These are phyloP conservation scores for Eudemis profundana DNA, from an alignment of 2,888 invertebrate genomes.

Conservation along the genomic window DNA sequence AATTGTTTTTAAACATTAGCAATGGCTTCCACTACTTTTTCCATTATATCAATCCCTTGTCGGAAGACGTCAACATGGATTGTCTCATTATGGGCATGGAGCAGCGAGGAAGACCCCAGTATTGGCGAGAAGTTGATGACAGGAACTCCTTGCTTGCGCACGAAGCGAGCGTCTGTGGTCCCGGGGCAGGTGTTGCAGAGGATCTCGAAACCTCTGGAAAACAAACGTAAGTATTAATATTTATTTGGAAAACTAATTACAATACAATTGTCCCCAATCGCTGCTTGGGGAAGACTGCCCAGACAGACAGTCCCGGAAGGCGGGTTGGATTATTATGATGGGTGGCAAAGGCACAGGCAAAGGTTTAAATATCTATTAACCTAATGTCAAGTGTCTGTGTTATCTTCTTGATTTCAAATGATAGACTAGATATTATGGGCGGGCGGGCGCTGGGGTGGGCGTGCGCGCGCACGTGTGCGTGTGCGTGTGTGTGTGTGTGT, in stretches of 20 bases:
- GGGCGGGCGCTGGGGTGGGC: too few relatives aligned
- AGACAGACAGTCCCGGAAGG: too few relatives aligned
- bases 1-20: slow-evolving; percentile 76
- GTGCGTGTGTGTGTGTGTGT: too few relatives aligned
- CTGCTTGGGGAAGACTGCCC: too few relatives aligned
- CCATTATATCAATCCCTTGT: slow-evolving; percentile 90
- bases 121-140: slow-evolving; percentile 94
- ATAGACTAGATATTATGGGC: too few relatives aligned
- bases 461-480: too few relatives aligned
- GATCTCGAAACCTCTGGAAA: slow-evolving; percentile 61
- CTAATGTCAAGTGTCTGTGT: too few relatives aligned
- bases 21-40: slow-evolving; percentile 86
- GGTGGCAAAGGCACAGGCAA: too few relatives aligned
- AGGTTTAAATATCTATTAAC: too few relatives aligned
- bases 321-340: too few relatives aligned
- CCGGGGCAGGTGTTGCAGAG: slow-evolving; percentile 90
- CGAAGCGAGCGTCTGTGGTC: slow-evolving; percentile 93
- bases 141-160: slow-evolving; percentile 90
- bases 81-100: slow-evolving; percentile 94
- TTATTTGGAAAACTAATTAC: too few relatives aligned
- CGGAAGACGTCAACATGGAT: slow-evolving; percentile 90
- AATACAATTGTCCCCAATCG: background rate
- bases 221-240: slow-evolving; percentile 4
- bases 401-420: too few relatives aligned
- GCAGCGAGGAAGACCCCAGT: slow-evolving; percentile 89